These are phyloP conservation scores for Enteromius afrohamiltoni DNA, from an alignment of 2,797 vertebrate species.

Conservation along the genomic window DNA sequence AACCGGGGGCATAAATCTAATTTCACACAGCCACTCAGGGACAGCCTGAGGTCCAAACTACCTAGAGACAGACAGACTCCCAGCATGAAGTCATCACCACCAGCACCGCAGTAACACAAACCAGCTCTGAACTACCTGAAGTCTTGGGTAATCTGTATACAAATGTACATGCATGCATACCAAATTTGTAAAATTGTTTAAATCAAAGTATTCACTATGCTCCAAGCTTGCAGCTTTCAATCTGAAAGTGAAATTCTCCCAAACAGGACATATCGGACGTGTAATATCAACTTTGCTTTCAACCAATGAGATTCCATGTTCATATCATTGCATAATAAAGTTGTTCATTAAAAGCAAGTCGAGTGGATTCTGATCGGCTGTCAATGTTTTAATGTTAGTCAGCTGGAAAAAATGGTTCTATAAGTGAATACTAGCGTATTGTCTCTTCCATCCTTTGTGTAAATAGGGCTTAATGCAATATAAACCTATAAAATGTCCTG, in stretches of 20 bases:
- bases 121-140: background rate
- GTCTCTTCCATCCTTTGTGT: background rate
- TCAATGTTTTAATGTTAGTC: background rate
- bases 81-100: slow-evolving; percentile 12
- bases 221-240: background rate
- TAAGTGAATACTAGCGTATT: background rate
- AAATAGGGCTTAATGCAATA: too few species aligned
- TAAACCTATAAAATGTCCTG: background rate
- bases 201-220: background rate
- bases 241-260: background rate
- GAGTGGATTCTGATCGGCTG: background rate
- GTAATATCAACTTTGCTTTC: background rate
- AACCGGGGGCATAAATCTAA: slow-evolving; percentile 59
- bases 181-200: background rate
- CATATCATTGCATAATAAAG: background rate
- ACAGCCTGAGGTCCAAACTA: slow-evolving; percentile 29
- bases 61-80: slow-evolving; percentile 37
- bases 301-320: background rate
- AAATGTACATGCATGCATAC: background rate
- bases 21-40: slow-evolving; percentile 36
- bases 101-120: slow-evolving; percentile 15
- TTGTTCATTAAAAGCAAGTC: background rate
- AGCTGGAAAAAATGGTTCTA: background rate
- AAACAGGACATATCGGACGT: too few species aligned
- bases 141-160: background rate